Evolutionary conservation across 2,797 vertebrate genomes (phyloP).

Genomic region (Artibeus lituratus): DNA sequence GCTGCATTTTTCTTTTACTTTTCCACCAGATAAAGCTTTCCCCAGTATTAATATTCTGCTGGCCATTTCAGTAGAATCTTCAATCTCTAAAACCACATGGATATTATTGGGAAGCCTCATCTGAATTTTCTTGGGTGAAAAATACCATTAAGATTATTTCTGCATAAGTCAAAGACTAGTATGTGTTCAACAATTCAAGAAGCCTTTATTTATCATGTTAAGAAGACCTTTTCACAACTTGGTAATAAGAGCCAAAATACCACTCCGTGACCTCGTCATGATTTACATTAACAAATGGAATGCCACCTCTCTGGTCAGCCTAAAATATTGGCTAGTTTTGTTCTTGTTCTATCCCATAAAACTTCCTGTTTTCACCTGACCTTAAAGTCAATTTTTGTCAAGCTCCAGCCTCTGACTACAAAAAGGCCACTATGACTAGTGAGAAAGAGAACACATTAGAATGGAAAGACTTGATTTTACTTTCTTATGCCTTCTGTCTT

Average conservation of each 20-base stretch:
- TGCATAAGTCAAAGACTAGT: background rate
- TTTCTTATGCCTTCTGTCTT: background rate
- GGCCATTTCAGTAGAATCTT: background rate
- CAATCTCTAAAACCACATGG: background rate
- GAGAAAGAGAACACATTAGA: background rate
- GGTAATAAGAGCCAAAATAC: background rate
- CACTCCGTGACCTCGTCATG: background rate
- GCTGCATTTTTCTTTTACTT: background rate
- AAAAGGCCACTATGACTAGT: background rate
- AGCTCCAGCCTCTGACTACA: background rate
- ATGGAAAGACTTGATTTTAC: background rate
- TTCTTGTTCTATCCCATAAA: background rate
- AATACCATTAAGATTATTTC: background rate
- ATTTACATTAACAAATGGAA: constrained; percentile 29
- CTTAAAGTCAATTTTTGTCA: background rate
- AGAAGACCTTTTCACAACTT: background rate
- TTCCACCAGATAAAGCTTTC: background rate
- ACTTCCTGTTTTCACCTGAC: background rate
- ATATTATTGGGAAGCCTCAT: background rate
- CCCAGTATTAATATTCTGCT: background rate
- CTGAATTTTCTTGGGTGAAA: background rate
- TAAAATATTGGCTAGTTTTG: background rate
- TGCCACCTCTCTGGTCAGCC: background rate
- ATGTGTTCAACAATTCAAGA: background rate
- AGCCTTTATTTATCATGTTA: background rate